Base-by-base conservation (phyloP, 1,140 invertebrate species). In the Rhynchophorus ferrugineus region DNA sequence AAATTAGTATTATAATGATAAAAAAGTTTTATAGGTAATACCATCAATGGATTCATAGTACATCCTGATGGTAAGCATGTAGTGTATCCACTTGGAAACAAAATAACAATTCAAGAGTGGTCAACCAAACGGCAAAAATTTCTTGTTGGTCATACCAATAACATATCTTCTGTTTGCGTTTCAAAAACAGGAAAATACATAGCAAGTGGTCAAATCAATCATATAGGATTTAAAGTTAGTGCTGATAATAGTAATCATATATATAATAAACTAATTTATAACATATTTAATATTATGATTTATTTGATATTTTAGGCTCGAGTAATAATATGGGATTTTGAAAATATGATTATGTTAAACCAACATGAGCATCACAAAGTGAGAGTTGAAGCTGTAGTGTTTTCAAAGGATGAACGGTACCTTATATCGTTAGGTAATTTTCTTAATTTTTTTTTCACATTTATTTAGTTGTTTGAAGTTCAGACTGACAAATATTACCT, bases 321-420 rank as follows among this genome's bases (percentile, higher is more conserved):
- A 53, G 83, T 91, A 0, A 91, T 92, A 57, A 67, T 96, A 13
- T 96, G 91, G 91, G 81, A 92, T 64, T 94, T 85, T 63, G 74
- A 81, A 5, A 75, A 73, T 34, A 78, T 75, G 51, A 72, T 69
- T 22, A 66, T 81, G 37, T 68, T 85, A 35, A 74, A 77, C 0
- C 80, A 77, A 44, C 81, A 93, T 68, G 82, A 86, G 67, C 71
- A 90, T 8, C 92, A 96, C 68, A 92, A 91, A 75, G 83, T 84
- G 0, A 81, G 87, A 38, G 82, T 95, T 0, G 84, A 93, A 72
- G 79, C 85, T 7, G 71, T 95, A 8, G 76, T 78, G 11, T 94
- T 95, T 67, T 87, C 90, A 0, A 75, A 78, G 18, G 81, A 89
- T 66, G 87, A 89, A 53, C 77, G 77, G 36, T 93, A 84, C 67